phyloP scores from a whole-genome alignment of 2,113 vertebrate species.

The Otus sunia region DNA sequence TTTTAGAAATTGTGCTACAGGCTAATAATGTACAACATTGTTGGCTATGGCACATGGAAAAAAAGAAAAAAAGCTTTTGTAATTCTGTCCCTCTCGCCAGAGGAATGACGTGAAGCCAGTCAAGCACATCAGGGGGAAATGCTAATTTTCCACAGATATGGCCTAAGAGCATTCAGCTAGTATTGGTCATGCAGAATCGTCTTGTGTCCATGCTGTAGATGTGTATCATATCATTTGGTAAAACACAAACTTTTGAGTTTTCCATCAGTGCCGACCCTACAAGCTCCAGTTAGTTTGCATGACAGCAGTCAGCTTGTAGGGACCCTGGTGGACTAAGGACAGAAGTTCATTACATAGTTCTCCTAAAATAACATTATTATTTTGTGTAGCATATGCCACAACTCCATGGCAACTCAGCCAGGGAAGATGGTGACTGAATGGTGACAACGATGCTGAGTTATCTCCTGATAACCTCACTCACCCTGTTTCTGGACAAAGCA shows the following conservation, averaged over 20 bases:
- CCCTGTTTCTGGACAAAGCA: background rate
- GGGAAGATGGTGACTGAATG: conserved; percentile 26
- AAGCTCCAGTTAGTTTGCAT: background rate
- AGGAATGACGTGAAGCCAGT: conserved; percentile 9
- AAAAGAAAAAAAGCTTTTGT: background rate
- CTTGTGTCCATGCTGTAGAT: background rate
- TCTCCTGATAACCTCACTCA: conserved; percentile 37
- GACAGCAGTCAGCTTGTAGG: background rate
- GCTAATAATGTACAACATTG: background rate
- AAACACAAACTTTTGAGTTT: background rate
- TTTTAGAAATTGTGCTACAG: conserved; percentile 38
- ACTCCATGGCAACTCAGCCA: conserved; percentile 21
- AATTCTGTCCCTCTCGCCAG: background rate
- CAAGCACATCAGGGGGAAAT: background rate
- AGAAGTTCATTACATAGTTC: conserved; percentile 27
- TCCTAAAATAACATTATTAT: conserved; percentile 52
- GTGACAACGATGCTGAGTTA: conserved; percentile 9
- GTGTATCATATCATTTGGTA: background rate
- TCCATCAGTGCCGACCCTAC: background rate
- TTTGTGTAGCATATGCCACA: conserved; percentile 32
- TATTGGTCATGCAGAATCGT: background rate
- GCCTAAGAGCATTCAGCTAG: background rate
- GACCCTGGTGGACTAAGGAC: background rate
- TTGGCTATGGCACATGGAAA: conserved; percentile 57
- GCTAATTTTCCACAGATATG: conserved; percentile 17